phyloP scores from a whole-genome alignment of 2,888 invertebrate species.

The Dryadula phaetusa region DNA sequence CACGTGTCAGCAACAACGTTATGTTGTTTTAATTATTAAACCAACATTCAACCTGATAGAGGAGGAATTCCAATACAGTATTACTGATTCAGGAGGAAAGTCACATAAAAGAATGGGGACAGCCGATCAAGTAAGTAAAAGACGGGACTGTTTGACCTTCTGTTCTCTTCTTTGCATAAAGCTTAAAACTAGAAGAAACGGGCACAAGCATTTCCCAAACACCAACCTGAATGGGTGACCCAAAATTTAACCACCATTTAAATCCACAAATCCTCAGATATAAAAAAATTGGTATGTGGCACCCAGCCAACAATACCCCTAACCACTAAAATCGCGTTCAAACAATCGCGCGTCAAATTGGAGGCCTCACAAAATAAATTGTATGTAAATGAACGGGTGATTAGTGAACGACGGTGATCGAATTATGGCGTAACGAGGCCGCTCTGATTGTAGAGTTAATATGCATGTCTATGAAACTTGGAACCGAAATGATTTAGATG shows the following conservation, averaged over 20 bases:
- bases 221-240: neutral
- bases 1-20: too few species aligned
- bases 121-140: too few species aligned
- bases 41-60: too few species aligned
- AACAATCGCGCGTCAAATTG: conserved; percentile 58
- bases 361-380: conserved; percentile 58
- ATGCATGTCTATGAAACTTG: conserved; percentile 22
- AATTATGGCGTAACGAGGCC: conserved; percentile 64
- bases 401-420: conserved; percentile 61
- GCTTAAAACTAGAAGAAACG: neutral
- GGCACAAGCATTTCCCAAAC: neutral
- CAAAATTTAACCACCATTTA: neutral
- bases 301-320: conserved; percentile 31
- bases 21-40: too few species aligned
- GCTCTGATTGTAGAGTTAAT: conserved; percentile 54
- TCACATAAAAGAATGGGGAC: too few species aligned
- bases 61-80: too few species aligned
- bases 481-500: conserved; percentile 6
- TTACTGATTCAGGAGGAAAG: too few species aligned
- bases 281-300: conserved; percentile 29
- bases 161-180: too few species aligned
- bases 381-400: conserved; percentile 67
- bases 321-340: conserved; percentile 55
- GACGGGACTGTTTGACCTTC: too few species aligned
- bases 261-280: neutral